Evolutionary conservation across 2,113 vertebrate species (phyloP), one percentile per base, ranked within the genome.

Genomic region (Pitta sordida): DNA sequence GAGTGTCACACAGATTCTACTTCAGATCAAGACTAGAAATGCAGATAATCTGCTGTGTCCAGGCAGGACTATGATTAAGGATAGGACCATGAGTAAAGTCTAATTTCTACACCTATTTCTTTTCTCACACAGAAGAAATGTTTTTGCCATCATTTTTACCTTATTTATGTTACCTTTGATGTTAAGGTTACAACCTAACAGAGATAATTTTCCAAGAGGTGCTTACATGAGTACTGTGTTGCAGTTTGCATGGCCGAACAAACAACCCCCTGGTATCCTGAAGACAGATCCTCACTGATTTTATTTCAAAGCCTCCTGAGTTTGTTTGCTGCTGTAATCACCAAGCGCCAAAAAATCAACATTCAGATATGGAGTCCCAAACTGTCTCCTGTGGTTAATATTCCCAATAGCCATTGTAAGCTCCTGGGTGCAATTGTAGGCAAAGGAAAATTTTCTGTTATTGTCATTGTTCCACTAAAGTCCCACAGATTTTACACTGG

Each of bases 281-380:
- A 16, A 70, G 46, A 24, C 13, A 56, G 16, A 70, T 52, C 24
- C 43, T 70, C 0, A 0, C 36, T 51, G 23, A 16, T 13, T 60
- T 1, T 15, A 9, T 62, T 90, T 49, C 7, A 17, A 86, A 88
- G 34, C 16, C 29, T 82, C 34, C 22, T 62, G 51, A 65, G 17
- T 63, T 69, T 56, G 29, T 46, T 76, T 76, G 34, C 26, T 15
- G 1, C 24, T 81, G 44, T 63, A 67, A 83, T 63, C 63, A 51
- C n/a, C 15, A 43, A 80, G 20, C 39, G 37, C 24, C 29, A 34
- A 82, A 89, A 85, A 56, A 6, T 23, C 52, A 75, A 16, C 43
- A 67, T 19, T 67, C 78, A 1, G 34, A 55, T 11, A 4, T 8
- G 6, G 14, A 71, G 13, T 58, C 29, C 24, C 26, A 58, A 10